phyloP scores from a whole-genome alignment of 2,888 invertebrate species.

The Polydrusus pterygomalis region DNA sequence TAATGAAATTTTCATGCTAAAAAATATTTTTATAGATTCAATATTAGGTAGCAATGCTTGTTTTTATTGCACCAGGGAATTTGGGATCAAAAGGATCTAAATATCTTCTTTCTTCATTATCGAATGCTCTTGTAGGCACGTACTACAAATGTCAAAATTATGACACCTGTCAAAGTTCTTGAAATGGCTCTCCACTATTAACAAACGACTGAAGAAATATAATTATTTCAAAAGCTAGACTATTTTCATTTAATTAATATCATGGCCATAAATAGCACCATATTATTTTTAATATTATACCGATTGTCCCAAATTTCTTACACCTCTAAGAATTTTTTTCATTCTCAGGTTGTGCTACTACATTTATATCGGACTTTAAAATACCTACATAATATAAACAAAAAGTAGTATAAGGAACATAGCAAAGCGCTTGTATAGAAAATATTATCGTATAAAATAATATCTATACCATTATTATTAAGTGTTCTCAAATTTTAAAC shows the following conservation, averaged over 20 bases:
- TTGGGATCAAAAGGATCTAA: neutral
- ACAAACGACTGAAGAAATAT: too few species aligned
- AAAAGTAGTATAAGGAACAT: slow-evolving; percentile 7
- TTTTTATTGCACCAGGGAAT: slow-evolving; percentile 17
- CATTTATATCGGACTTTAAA: slow-evolving; percentile 11
- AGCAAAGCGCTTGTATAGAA: slow-evolving; percentile 9
- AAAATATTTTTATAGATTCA: slow-evolving; percentile 21
- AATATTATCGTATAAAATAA: slow-evolving; percentile 8
- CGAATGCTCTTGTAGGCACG: neutral
- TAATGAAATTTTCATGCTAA: slow-evolving; percentile 10
- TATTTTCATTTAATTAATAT: too few species aligned
- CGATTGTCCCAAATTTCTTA: neutral
- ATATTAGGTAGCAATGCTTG: slow-evolving; percentile 15
- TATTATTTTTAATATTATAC: neutral
- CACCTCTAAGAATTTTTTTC: slow-evolving; percentile 7
- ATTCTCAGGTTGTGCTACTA: slow-evolving; percentile 23
- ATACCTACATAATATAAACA: neutral
- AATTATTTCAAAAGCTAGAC: neutral
- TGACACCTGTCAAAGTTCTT: too few species aligned
- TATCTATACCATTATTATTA: neutral
- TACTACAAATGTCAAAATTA: too few species aligned
- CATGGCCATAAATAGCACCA: too few species aligned
- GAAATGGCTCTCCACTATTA: too few species aligned
- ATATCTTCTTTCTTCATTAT: neutral
- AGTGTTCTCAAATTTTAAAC: slow-evolving; percentile 13